phyloP scores from a whole-genome alignment of 2,113 vertebrate genomes.

The Vulpes ferrilata region DNA sequence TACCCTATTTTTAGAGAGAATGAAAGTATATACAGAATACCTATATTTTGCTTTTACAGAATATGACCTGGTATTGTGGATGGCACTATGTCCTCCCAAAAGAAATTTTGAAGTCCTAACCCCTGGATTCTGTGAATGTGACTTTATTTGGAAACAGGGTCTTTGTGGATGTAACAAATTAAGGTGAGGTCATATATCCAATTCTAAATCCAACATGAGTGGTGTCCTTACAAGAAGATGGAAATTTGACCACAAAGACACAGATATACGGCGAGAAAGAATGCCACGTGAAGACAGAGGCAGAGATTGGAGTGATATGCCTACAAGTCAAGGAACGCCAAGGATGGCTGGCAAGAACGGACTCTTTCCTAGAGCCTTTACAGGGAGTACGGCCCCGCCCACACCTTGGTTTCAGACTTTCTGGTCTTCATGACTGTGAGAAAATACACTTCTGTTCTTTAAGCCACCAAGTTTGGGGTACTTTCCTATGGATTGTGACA shows the following conservation, averaged over 20 bases:
- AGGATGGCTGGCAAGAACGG: background rate
- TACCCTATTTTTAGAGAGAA: background rate
- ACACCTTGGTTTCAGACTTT: background rate
- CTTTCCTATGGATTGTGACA: background rate
- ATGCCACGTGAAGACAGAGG: background rate
- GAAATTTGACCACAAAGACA: background rate
- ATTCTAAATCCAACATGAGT: background rate
- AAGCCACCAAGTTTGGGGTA: background rate
- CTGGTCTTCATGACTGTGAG: background rate
- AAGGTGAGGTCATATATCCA: background rate
- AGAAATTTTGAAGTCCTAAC: background rate
- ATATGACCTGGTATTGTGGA: background rate
- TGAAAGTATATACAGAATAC: background rate
- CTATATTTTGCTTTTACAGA: background rate
- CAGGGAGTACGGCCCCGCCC: background rate
- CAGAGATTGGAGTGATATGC: background rate
- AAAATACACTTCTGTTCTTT: background rate
- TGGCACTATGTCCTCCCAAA: background rate
- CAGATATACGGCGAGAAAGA: background rate
- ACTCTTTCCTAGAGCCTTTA: background rate
- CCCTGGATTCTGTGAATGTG: background rate
- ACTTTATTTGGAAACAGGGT: background rate
- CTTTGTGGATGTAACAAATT: conserved; percentile 13
- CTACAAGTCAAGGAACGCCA: background rate
- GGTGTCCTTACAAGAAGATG: background rate